phyloP scores from a whole-genome alignment of 2,888 invertebrate species.

The Cephus pygmeus region DNA sequence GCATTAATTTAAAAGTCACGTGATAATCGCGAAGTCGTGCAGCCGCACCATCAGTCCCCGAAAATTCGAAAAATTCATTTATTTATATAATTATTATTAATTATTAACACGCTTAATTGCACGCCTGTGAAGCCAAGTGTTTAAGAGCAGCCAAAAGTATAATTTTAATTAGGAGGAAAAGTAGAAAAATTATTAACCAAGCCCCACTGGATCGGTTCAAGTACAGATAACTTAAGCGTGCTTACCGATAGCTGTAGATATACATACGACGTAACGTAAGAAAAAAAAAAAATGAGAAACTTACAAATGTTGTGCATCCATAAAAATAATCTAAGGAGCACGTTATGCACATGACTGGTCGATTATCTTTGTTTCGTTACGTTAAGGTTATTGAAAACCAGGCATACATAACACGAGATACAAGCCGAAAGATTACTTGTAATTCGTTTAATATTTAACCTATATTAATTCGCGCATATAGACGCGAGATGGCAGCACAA shows the following conservation, averaged over 20 bases:
- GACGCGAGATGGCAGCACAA: not conserved
- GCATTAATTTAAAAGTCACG: conserved; percentile 53
- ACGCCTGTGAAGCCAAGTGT: not conserved
- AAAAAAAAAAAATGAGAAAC: not conserved
- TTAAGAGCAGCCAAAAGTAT: not conserved
- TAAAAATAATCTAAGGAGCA: not conserved
- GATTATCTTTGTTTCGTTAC: not conserved
- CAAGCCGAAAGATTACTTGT: not conserved
- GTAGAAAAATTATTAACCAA: too few relatives aligned
- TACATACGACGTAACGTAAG: not conserved
- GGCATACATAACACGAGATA: not conserved
- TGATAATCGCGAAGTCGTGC: conserved; percentile 45
- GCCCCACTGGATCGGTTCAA: too few relatives aligned
- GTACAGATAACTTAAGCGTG: not conserved
- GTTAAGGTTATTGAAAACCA: not conserved
- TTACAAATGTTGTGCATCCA: not conserved
- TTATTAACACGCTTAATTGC: not conserved
- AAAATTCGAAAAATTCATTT: not conserved
- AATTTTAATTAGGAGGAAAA: not conserved
- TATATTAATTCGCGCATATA: not conserved
- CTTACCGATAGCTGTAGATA: not conserved
- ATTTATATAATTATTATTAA: not conserved
- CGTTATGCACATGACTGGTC: not conserved
- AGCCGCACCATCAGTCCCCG: not conserved
- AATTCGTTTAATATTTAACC: not conserved